These are phyloP conservation scores for Drosophila atripex DNA, from an alignment of 2,888 invertebrate genomes.

Conservation along the genomic window DNA sequence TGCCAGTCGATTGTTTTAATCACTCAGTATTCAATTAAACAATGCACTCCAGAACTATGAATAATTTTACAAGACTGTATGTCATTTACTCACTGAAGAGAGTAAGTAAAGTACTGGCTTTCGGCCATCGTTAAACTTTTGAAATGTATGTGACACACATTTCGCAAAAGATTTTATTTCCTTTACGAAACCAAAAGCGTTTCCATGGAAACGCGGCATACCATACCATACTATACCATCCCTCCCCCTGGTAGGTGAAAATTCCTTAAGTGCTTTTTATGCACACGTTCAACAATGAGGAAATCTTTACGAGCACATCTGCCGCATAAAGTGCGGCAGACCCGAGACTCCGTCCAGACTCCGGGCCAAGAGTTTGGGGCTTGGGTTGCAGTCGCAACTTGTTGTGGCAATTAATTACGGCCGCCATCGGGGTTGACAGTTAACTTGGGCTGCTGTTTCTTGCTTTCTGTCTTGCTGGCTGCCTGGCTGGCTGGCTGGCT, in stretches of 20 bases:
- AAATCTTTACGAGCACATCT: conserved; percentile 79
- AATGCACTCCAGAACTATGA: not conserved
- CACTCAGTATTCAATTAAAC: not conserved
- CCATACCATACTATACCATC: not conserved
- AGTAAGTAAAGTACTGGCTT: too few species aligned
- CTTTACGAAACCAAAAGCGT: conserved; percentile 55
- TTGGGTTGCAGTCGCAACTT: conserved; percentile 42
- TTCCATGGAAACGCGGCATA: too few species aligned
- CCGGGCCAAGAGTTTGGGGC: conserved; percentile 43
- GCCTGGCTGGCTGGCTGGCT: conserved; percentile 47
- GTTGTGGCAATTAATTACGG: conserved; percentile 75
- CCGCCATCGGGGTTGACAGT: conserved; percentile 64
- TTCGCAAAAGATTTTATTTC: conserved; percentile 54
- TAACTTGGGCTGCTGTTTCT: conserved; percentile 47
- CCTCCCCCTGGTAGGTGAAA: conserved; percentile 26
- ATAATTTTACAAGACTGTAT: too few species aligned
- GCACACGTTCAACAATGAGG: conserved; percentile 77
- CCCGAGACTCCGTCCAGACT: conserved; percentile 3
- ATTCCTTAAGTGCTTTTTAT: conserved; percentile 72
- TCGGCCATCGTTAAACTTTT: conserved; percentile 7
- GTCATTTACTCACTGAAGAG: too few species aligned
- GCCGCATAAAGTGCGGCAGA: conserved; percentile 73
- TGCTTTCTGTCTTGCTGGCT: conserved; percentile 5
- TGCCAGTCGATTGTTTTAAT: not conserved
- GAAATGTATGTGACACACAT: conserved; percentile 69